phyloP scores from a whole-genome alignment of 1,140 invertebrate genomes.

The Plodia interpunctella region DNA sequence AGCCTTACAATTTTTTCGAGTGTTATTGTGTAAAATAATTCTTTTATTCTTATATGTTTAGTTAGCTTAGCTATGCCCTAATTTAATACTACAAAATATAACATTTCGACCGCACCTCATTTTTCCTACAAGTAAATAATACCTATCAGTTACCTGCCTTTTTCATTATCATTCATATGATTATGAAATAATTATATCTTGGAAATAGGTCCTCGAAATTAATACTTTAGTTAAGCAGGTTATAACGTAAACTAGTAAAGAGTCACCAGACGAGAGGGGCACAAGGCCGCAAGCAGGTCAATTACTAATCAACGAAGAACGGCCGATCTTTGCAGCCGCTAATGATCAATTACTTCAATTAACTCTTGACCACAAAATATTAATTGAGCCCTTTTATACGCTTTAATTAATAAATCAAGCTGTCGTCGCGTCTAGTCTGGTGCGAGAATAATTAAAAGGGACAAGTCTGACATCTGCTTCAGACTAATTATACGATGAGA shows the following conservation, averaged over 20 bases:
- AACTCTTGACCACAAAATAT: constrained; percentile 57
- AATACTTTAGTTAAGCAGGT: background rate
- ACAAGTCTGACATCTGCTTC: background rate
- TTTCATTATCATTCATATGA: too few species aligned
- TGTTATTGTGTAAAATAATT: too few species aligned
- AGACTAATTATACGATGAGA: too few species aligned
- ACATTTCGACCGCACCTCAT: too few species aligned
- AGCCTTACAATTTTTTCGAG: too few species aligned
- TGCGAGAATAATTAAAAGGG: background rate
- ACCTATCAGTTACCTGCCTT: too few species aligned
- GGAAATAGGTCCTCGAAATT: background rate
- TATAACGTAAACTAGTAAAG: constrained; percentile 2
- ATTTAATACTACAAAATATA: too few species aligned
- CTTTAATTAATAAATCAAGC: constrained; percentile 2
- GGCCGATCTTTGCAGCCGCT: constrained; percentile 39
- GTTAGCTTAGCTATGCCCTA: too few species aligned
- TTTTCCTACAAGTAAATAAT: too few species aligned
- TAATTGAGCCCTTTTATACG: constrained; percentile 5
- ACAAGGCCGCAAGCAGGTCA: constrained; percentile 49
- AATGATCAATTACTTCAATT: constrained; percentile 65
- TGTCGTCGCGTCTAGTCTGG: constrained; percentile 5
- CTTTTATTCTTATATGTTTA: too few species aligned
- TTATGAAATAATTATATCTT: too few species aligned
- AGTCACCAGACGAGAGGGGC: constrained; percentile 14
- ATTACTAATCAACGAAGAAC: constrained; percentile 55